Conservation (phyloP, 23 tunicate genomes). For the Styela clava region DNA sequence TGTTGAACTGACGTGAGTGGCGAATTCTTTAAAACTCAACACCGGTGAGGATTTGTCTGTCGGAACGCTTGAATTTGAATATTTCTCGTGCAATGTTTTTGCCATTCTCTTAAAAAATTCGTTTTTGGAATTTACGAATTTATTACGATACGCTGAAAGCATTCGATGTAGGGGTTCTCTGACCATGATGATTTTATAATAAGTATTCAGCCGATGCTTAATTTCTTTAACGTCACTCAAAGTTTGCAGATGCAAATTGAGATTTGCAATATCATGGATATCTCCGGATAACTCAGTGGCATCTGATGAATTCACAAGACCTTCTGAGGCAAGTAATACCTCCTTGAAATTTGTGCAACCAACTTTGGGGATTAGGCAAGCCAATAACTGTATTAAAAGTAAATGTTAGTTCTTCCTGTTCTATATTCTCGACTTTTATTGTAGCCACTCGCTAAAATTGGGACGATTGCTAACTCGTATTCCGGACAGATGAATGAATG, state of each 20-base stretch:
- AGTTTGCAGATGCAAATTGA: not conserved
- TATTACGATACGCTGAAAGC: conserved; percentile 15
- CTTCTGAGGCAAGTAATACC: not conserved
- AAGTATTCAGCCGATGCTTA: not conserved
- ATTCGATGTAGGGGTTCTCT: conserved; percentile 20
- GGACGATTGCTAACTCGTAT: not conserved
- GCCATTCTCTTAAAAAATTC: not conserved
- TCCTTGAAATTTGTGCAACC: conserved; percentile 13
- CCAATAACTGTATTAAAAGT: not conserved
- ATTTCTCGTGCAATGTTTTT: not conserved
- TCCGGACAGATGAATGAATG: not conserved
- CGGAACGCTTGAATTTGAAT: not conserved
- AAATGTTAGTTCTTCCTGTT: no score
- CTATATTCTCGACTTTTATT: no score
- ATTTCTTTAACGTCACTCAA: conserved; percentile 5
- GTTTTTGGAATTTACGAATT: not conserved
- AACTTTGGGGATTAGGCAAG: not conserved
- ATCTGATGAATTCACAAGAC: not conserved
- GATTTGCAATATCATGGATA: not conserved
- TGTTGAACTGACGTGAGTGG: not conserved
- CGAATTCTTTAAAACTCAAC: conserved; percentile 1
- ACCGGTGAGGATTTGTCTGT: not conserved
- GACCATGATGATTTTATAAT: conserved; percentile 20
- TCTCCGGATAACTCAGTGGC: not conserved
- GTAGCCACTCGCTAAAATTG: not conserved